These are phyloP conservation scores for Pseudocheirus occidentalis DNA, from an alignment of 2,797 vertebrate genomes.

Conservation along the genomic window DNA sequence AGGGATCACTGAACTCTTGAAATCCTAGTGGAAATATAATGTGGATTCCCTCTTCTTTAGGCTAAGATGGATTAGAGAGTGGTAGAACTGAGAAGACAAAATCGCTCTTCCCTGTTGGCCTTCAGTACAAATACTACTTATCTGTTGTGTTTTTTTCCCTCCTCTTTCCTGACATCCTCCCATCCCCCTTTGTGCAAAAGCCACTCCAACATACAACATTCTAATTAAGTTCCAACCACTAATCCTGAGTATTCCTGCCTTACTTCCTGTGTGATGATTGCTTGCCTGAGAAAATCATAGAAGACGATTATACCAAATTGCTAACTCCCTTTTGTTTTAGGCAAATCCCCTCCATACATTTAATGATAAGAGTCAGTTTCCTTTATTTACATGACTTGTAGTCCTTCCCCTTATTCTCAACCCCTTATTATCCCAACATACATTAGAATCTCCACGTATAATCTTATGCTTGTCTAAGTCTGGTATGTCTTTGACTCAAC, in stretches of 20 bases:
- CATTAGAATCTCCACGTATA: not conserved
- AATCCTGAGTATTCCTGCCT: constrained; percentile 40
- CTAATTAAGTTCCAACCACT: constrained; percentile 16
- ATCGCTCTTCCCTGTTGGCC: constrained; percentile 3
- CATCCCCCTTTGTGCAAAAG: constrained; percentile 22
- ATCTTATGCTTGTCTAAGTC: constrained; percentile 5
- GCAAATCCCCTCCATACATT: constrained; percentile 8
- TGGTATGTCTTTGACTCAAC: not conserved
- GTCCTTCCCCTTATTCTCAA: constrained; percentile 25
- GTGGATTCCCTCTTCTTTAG: not conserved
- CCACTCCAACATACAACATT: constrained; percentile 28
- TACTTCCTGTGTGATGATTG: constrained; percentile 27
- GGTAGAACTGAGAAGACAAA: constrained; percentile 13
- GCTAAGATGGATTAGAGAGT: not conserved
- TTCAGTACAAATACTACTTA: constrained; percentile 16
- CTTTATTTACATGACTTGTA: constrained; percentile 30
- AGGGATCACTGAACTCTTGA: not conserved
- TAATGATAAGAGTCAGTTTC: constrained; percentile 30
- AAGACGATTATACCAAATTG: constrained; percentile 14
- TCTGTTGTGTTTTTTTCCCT: not conserved
- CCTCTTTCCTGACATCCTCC: constrained; percentile 25
- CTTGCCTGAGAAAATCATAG: constrained; percentile 30
- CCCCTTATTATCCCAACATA: constrained; percentile 25
- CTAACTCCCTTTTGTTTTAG: not conserved
- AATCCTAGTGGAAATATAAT: not conserved